Evolutionary conservation across 53 echinoderm and acorn worm genomes (phyloP), one percentile per base, ranked within the genome.

Genomic region (Holothuria scabra): DNA sequence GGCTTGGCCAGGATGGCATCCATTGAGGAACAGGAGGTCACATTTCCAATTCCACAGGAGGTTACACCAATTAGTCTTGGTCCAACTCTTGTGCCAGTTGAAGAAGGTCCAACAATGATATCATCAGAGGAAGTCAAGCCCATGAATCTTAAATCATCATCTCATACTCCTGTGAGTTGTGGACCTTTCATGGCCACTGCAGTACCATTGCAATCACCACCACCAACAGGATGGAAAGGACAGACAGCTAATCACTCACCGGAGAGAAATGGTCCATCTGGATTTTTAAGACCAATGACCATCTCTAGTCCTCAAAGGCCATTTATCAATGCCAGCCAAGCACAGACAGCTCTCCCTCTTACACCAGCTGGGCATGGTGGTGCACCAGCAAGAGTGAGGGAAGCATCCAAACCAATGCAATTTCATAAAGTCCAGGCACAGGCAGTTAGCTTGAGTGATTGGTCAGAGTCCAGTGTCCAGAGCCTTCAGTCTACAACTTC

Each of bases 331-430:
- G 65, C 82, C 25, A 49, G 46, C 18, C 82, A 81, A 38, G 60
- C 65, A 4, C 60, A 61, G 12, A 81, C 90, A 8, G 72, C 85
- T 23, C 19, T 81, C 22, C 90, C 90, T 34, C 85, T 84, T 3
- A 63, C 90, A 8, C 90, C 90, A 60, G 90, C 90, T 18, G 90
- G 90, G 62, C 90, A 89, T 81, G 90, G 90, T 33, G 85, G 85
- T 21, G 90, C 90, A 26, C 90, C 90, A 56, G 90, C 82, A 81
- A 48, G 90, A 60, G 29, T 86, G 69, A 60, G 61, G 52, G 85
- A 89, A 29, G 71, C 70, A 21, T 56, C 85, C 24, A 89, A 89
- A 63, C 85, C 90, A 1, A 80, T 89, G 21, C 85, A 85, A 32
- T 62, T 89, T 21, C 90, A 89, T 60, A 67, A 72, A 71, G 83